Evolutionary conservation across 2,113 vertebrate genomes (phyloP).

Genomic region (Chloropsis hardwickii): DNA sequence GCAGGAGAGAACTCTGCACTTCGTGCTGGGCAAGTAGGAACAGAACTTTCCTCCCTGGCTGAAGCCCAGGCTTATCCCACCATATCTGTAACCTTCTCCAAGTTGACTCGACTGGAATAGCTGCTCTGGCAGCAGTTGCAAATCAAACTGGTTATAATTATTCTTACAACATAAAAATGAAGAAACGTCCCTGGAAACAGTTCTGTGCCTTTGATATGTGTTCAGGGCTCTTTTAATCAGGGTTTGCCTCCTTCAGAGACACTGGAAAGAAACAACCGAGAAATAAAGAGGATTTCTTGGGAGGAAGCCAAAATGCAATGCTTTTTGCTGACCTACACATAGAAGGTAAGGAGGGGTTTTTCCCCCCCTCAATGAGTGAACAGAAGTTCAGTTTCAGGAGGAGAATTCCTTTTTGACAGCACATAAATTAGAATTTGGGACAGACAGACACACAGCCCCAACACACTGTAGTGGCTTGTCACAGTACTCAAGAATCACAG

Average conservation of each 20-base stretch:
- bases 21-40: slow-evolving; percentile 6
- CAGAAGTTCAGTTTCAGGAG: not conserved
- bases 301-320: not conserved
- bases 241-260: not conserved
- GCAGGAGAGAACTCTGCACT: not conserved
- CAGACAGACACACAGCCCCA: not conserved
- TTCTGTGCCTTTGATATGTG: not conserved
- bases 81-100: not conserved
- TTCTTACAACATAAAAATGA: slow-evolving; percentile 12
- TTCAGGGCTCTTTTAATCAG: not conserved
- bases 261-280: not conserved
- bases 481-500: not conserved
- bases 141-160: slow-evolving; percentile 23
- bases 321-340: not conserved
- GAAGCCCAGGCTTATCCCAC: not conserved
- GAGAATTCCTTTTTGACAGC: not conserved
- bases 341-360: not conserved
- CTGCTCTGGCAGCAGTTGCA: slow-evolving; percentile 38
- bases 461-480: not conserved
- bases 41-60: not conserved
- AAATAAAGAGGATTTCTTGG: not conserved
- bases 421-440: not conserved
- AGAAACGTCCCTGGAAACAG: not conserved
- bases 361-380: not conserved
- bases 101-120: slow-evolving; percentile 6